Evolutionary conservation across 2,113 vertebrate species (phyloP), one percentile per base, ranked within the genome.

Genomic region (Sander vitreus): DNA sequence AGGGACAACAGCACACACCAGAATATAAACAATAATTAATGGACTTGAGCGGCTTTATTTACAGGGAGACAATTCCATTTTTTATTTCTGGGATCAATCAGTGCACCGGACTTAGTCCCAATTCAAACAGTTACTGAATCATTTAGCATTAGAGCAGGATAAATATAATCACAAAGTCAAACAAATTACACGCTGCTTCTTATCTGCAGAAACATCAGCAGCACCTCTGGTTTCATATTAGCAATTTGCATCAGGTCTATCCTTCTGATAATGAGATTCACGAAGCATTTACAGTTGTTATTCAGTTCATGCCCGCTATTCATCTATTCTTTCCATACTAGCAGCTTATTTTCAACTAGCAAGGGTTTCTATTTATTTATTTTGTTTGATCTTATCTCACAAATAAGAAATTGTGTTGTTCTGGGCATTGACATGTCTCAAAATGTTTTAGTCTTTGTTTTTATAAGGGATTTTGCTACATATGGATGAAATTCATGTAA

Each of bases 101-200:
- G 71, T 25, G 25, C 25, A 25, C 25, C 25, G 25, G 25, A 25
- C 25, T 33, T 47, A 55, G 80, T 23, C 33, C 63, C 43, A 50
- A 73, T 78, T 89, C 69, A 88, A 71, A 83, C 78, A 83, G 64
- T 73, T 73, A 69, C 69, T 51, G 73, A 88, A 83, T 87, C 71
- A 78, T 89, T 92, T 82, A 84, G 76, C 70, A 84, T 81, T 85
- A 75, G 53, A 48, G 65, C 53, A 15, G 81, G 70, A 88, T 80
- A 76, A 83, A 91, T 51, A 76, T 80, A 83, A 90, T 79, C 76
- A 66, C 74, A 83, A 67, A 63, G 77, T 47, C 55, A 92, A 89
- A 89, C 73, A 85, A 83, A 87, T 82, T 81, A 81, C 75, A 83
- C 3, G 25, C 70, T 50, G 23, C 45, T 7, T 65, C 66, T 25